Evolutionary conservation across 2,888 invertebrate species (phyloP).

Genomic region (Scaptomyza tumidula): DNA sequence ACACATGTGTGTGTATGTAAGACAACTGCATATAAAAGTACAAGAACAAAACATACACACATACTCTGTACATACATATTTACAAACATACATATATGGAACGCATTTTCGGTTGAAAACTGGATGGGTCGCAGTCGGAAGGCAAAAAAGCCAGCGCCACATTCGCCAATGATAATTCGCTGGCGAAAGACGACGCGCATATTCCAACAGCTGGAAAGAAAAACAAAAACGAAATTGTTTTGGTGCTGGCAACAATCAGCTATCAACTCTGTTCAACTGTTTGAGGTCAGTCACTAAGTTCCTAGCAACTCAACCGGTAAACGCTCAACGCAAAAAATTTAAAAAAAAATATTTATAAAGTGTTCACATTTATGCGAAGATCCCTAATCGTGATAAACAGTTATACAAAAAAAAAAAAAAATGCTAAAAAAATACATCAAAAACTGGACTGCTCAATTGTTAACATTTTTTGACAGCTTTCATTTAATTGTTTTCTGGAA

Average conservation of each 20-base stretch:
- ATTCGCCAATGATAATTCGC: slow-evolving; percentile 78
- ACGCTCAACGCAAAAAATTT: not conserved
- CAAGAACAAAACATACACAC: slow-evolving; percentile 4
- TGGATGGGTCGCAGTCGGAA: slow-evolving; percentile 49
- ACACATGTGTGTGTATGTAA: slow-evolving; percentile 5
- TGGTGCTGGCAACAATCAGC: slow-evolving; percentile 18
- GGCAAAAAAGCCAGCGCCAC: slow-evolving; percentile 61
- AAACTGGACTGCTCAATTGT: slow-evolving; percentile 17
- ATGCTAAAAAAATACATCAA: not conserved
- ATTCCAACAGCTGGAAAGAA: slow-evolving; percentile 34
- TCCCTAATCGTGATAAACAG: slow-evolving; percentile 43
- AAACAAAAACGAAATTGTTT: slow-evolving; percentile 14
- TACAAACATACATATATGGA: slow-evolving; percentile 29
- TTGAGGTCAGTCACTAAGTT: slow-evolving; percentile 30
- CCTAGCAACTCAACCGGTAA: slow-evolving; percentile 31
- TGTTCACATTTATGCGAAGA: slow-evolving; percentile 38
- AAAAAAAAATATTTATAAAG: not conserved
- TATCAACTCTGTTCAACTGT: slow-evolving; percentile 13
- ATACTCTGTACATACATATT: not conserved
- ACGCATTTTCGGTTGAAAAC: slow-evolving; percentile 64
- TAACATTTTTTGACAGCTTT: not conserved
- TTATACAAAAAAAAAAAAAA: not conserved
- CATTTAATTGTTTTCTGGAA: not conserved
- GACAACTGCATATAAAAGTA: slow-evolving; percentile 18
- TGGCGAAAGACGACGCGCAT: slow-evolving; percentile 75